Base-by-base conservation (phyloP, 2,888 invertebrate species). In the Omphaloscelis lunosa region DNA sequence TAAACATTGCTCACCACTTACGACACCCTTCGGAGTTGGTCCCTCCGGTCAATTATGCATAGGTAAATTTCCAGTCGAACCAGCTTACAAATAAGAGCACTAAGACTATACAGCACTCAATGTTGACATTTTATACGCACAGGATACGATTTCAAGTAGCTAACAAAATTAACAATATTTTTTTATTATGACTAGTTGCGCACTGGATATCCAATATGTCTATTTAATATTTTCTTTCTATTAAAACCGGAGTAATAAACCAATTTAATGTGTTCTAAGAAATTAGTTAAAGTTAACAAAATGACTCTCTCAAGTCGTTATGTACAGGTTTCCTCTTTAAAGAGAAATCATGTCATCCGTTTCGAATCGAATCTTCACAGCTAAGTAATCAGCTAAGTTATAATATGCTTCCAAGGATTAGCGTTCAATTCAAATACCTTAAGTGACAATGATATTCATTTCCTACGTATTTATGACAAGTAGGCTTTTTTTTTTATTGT, bases 281-380 rank as follows among this genome's bases (percentile, higher is more conserved):
- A 75, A 76, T 79, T 63, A 77, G 72, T 61, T 72, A 51, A 66
- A 62, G 68, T 68, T 51, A 76, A 72, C 70, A 66, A 69, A 79
- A 69, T 71, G 29, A 78, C 53, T 67, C 67, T 74, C 65, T 27
- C n/a, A 20, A 39, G 80, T 63, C 41, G 72, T 77, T 68, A 51
- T 15, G 70, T 66, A 75, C 85, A 72, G 66, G 75, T 86, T 77
- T 75, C 75, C 59, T 76, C 74, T 82, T 68, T 39, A 67, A 75
- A 77, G 87, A 86, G 86, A 88, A 87, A 87, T 87, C 79, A 81
- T 82, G 85, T 84, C 81, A 79, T 73, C 69, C 63, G 79, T 78
- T 70, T 82, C 61, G 56, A 78, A 87, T 78, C 61, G 69, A 77
- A 83, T 87, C 76, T 77, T 77, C 69, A 71, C 72, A 79, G 58